Conservation (phyloP, 1,140 invertebrate genomes). For the Papilio dardanus region DNA sequence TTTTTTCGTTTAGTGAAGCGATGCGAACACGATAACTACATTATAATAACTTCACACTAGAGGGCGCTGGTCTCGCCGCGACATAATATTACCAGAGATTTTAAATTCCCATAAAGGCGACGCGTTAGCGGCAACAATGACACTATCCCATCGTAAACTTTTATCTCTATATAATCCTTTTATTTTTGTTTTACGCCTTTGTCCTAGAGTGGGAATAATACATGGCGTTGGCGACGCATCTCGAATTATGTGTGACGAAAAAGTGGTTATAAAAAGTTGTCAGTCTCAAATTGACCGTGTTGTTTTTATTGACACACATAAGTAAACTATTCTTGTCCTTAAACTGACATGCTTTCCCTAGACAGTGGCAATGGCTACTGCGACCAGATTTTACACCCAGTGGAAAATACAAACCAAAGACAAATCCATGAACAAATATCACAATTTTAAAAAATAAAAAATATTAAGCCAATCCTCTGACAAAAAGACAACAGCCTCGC, state of each 20-base stretch:
- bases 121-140: conserved; percentile 58
- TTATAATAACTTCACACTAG: conserved; percentile 31
- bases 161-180: conserved; percentile 74
- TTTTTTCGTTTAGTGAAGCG: conserved; percentile 24
- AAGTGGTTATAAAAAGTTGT: conserved; percentile 7
- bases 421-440: not conserved
- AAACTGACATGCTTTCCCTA: not conserved
- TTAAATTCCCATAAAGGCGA: conserved; percentile 69
- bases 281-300: conserved; percentile 13
- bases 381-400: not conserved
- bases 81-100: conserved; percentile 54
- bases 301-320: not conserved
- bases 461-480: not conserved
- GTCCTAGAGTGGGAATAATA: conserved; percentile 45
- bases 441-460: conserved; percentile 1
- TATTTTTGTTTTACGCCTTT: conserved; percentile 67
- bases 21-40: conserved; percentile 38
- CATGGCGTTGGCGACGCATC: not conserved
- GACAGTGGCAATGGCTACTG: not conserved
- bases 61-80: conserved; percentile 39
- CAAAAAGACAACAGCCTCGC: not conserved
- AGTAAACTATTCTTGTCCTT: not conserved
- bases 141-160: conserved; percentile 73
- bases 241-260: conserved; percentile 27
- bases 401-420: not conserved